These are phyloP conservation scores for Falco biarmicus DNA, from an alignment of 2,797 vertebrate species.

Conservation along the genomic window DNA sequence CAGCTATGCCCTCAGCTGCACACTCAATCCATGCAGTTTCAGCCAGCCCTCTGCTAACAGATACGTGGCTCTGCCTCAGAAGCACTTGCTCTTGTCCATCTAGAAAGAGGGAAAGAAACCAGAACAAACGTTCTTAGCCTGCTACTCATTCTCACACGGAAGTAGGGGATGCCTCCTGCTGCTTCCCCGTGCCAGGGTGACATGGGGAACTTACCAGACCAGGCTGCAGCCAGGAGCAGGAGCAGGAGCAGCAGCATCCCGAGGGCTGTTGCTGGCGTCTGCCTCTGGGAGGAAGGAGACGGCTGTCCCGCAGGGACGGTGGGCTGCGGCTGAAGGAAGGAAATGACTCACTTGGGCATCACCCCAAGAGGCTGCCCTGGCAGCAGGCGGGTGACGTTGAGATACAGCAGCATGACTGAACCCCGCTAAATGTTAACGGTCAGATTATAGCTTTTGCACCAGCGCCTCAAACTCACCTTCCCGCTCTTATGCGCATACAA, in stretches of 20 bases:
- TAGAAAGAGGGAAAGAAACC: not conserved
- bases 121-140: not conserved
- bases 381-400: not conserved
- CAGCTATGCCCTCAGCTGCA: rapidly evolving
- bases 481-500: not conserved
- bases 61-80: not conserved
- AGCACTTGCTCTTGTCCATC: not conserved
- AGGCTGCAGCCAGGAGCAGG: not conserved
- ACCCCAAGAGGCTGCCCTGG: not conserved
- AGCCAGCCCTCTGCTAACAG: rapidly evolving
- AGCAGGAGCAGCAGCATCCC: not conserved
- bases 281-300: not conserved
- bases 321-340: not conserved
- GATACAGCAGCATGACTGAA: not conserved
- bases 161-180: rapidly evolving
- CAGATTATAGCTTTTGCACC: not conserved
- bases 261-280: not conserved
- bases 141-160: rapidly evolving
- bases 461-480: not conserved
- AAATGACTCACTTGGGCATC: not conserved
- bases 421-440: not conserved
- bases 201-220: not conserved
- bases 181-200: not conserved
- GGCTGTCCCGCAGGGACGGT: not conserved
- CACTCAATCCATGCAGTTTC: not conserved